Evolutionary conservation across 2,113 vertebrate genomes (phyloP).

Genomic region (Leptobrachium leishanense): DNA sequence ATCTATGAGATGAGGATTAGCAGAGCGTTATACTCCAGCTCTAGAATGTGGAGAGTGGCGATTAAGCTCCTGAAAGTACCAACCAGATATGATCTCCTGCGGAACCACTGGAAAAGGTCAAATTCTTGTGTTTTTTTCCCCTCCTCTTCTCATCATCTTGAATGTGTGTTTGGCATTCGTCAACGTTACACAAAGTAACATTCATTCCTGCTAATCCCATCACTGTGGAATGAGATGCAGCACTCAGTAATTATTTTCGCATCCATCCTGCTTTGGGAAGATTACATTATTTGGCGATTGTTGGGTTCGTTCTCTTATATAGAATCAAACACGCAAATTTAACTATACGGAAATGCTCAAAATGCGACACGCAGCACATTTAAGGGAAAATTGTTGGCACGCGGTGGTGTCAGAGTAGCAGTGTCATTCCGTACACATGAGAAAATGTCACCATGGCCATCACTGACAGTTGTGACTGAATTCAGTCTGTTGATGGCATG

Average conservation of each 20-base stretch:
- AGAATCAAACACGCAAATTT: no score
- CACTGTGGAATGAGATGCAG: background rate
- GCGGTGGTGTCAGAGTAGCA: no score
- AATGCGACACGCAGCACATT: no score
- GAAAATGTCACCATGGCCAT: no score
- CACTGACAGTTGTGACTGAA: no score
- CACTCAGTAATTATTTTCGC: background rate
- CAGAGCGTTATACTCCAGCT: slow-evolving; percentile 21
- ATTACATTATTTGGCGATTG: background rate
- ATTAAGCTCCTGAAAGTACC: slow-evolving; percentile 30
- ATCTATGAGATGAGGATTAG: slow-evolving; percentile 45
- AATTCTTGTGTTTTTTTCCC: slow-evolving; percentile 17
- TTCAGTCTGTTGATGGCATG: no score
- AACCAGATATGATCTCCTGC: slow-evolving; percentile 36
- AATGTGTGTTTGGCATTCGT: slow-evolving; percentile 35
- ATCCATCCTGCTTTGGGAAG: background rate
- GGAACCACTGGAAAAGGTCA: slow-evolving; percentile 35
- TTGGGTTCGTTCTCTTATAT: background rate
- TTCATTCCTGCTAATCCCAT: slow-evolving; percentile 15
- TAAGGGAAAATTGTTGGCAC: no score
- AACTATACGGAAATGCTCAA: no score
- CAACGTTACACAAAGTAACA: slow-evolving; percentile 15
- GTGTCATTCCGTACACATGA: no score
- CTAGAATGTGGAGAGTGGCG: slow-evolving; percentile 32
- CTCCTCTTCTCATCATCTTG: background rate